phyloP scores from a whole-genome alignment of 1,140 invertebrate genomes.

The Brachionus plicatilis region DNA sequence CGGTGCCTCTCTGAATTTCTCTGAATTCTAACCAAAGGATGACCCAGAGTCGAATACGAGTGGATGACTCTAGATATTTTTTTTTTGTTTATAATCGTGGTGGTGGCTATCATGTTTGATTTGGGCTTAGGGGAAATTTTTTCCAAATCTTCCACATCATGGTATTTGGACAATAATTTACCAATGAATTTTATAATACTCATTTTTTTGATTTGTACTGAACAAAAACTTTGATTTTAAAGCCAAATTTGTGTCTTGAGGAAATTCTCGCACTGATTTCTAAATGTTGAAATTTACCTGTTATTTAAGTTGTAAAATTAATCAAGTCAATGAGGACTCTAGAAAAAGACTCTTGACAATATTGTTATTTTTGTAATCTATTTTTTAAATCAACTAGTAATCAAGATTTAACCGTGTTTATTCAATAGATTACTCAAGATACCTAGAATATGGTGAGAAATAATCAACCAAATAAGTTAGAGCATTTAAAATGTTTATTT shows the following conservation, averaged over 20 bases:
- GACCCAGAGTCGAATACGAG: background rate
- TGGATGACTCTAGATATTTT: background rate
- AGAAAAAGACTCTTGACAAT: background rate
- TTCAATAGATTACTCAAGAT: conserved; percentile 28
- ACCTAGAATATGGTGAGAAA: conserved; percentile 10
- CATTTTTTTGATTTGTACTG: background rate
- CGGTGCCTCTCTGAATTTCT: background rate
- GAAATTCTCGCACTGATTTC: conserved; percentile 1
- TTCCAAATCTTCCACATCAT: background rate
- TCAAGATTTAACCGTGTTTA: conserved; percentile 13
- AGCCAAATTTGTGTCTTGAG: background rate
- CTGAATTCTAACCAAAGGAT: background rate
- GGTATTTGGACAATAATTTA: conserved; percentile 3
- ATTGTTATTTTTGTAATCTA: background rate
- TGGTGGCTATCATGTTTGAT: conserved; percentile 6
- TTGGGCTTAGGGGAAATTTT: background rate
- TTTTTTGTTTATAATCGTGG: background rate
- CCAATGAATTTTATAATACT: background rate
- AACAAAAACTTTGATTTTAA: background rate
- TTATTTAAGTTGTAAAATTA: conserved; percentile 29
- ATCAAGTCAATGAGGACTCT: background rate
- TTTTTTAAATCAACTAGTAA: background rate
- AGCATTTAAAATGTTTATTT: background rate
- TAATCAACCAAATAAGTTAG: background rate
- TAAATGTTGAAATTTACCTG: conserved; percentile 21